Evolutionary conservation across 2,113 vertebrate genomes (phyloP).

Genomic region (Trogon melanurus): DNA sequence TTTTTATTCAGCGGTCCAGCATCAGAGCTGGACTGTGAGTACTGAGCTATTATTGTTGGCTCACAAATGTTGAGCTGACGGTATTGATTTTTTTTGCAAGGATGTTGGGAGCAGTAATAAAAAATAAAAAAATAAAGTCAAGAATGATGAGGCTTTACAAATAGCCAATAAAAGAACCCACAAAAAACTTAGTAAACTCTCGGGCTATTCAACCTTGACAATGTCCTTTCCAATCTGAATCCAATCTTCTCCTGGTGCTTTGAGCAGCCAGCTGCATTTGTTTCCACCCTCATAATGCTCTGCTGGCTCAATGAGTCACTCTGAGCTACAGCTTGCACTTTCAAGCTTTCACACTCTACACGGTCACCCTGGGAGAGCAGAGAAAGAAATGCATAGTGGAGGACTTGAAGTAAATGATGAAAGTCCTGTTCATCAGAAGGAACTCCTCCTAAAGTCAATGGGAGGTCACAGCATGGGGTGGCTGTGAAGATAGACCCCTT

Average conservation of each 20-base stretch:
- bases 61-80: conserved; percentile 1
- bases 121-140: conserved; percentile 34
- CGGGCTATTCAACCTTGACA: conserved; percentile 34
- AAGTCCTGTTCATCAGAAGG: background rate
- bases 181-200: conserved; percentile 30
- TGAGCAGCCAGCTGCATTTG: background rate
- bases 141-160: conserved; percentile 40
- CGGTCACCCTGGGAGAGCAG: background rate
- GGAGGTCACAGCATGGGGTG: background rate
- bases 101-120: conserved; percentile 24
- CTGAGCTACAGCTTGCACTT: background rate
- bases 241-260: background rate
- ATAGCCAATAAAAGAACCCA: conserved; percentile 21
- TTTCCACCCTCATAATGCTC: conserved; percentile 6
- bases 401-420: background rate
- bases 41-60: background rate
- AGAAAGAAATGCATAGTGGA: background rate
- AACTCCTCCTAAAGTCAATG: background rate
- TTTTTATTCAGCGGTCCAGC: conserved; percentile 1
- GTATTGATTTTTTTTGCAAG: conserved; percentile 55
- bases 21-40: background rate
- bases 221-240: conserved; percentile 36
- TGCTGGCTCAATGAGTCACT: background rate
- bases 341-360: background rate
- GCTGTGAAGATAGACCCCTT: background rate